phyloP scores from a whole-genome alignment of 2,797 vertebrate genomes.

The Syndactyla subalaris region DNA sequence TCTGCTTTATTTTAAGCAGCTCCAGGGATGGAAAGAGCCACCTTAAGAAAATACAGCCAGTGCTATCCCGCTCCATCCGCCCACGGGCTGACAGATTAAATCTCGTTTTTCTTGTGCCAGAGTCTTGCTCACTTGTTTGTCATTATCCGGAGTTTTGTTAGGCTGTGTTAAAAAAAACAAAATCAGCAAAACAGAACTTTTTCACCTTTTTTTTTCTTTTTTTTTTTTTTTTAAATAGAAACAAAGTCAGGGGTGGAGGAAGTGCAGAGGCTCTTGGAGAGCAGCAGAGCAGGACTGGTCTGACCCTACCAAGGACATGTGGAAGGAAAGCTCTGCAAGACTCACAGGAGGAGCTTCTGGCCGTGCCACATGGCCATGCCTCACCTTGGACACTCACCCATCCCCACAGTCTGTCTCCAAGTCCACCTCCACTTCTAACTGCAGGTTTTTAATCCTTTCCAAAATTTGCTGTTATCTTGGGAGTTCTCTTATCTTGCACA shows the following conservation, averaged over 20 bases:
- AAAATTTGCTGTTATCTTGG: not conserved
- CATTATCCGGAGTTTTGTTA: slow-evolving; percentile 52
- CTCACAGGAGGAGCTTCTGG: not conserved
- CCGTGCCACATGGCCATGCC: not conserved
- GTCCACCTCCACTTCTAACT: not conserved
- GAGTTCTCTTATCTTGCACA: not conserved
- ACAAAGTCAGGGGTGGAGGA: not conserved
- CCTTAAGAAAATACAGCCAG: slow-evolving; percentile 57
- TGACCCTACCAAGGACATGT: not conserved
- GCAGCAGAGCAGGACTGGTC: not conserved
- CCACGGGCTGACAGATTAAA: slow-evolving; percentile 55
- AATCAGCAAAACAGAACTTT: not conserved
- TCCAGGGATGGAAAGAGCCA: slow-evolving; percentile 38
- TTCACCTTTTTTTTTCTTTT: not conserved
- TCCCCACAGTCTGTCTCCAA: not conserved
- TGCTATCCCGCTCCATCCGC: slow-evolving; percentile 4
- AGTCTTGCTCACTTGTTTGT: slow-evolving; percentile 69
- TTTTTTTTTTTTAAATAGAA: not conserved
- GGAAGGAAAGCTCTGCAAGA: not conserved
- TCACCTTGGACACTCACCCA: not conserved
- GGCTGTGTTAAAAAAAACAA: not conserved
- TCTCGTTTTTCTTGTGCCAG: slow-evolving; percentile 42
- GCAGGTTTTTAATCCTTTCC: not conserved
- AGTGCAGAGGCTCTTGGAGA: not conserved
- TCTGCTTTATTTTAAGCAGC: slow-evolving; percentile 58